Base-by-base conservation (phyloP, 2,888 invertebrate genomes). In the Hyposoter didymator region DNA sequence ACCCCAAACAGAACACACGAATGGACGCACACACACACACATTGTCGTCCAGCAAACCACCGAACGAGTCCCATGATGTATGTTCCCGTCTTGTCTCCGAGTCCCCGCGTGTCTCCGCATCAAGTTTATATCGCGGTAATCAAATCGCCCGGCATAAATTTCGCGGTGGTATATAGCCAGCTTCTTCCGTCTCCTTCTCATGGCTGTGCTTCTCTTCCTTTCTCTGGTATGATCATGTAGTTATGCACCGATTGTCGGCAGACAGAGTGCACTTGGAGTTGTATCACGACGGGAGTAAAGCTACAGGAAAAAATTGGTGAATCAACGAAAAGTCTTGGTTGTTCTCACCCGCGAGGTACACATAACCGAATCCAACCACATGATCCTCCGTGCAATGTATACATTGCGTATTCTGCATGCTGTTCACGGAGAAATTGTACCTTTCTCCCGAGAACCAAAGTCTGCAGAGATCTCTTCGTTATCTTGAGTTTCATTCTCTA, bases 81-180 rank as follows among this genome's bases (percentile, higher is more conserved):
- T 93, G 92, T 90, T 91, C 92, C 90, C 91, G 92, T 92, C 92
- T 92, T 92, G 91, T 93, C 91, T 91, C 91, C 90, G 89, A 90
- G 90, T 90, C 90, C 85, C 82, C 87, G 86, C 89, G 91, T 89
- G 91, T 90, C 90, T 91, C 90, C 90, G 90, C 92, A 92, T 93
- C 92, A 93, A 92, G 90, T 92, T 93, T 92, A 92, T 93, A 93
- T 93, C 93, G 91, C 91, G 91, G 93, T 93, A 93, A 93, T 94
- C 93, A 93, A 93, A 93, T 93, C 93, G 90, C 91, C 90, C 89
- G 90, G 90, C 91, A 93, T 89, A 89, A 89, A 90, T 89, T 90
- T 88, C 84, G 82, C 86, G 59, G 69, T 84, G 78, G 87, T 79
- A 78, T 67, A 79, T 84, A 84, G 82, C 79, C 66, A 75, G 62